Evolutionary conservation across 2,888 invertebrate genomes (phyloP), one percentile per base, ranked within the genome.

Genomic region (Limenitis camilla): DNA sequence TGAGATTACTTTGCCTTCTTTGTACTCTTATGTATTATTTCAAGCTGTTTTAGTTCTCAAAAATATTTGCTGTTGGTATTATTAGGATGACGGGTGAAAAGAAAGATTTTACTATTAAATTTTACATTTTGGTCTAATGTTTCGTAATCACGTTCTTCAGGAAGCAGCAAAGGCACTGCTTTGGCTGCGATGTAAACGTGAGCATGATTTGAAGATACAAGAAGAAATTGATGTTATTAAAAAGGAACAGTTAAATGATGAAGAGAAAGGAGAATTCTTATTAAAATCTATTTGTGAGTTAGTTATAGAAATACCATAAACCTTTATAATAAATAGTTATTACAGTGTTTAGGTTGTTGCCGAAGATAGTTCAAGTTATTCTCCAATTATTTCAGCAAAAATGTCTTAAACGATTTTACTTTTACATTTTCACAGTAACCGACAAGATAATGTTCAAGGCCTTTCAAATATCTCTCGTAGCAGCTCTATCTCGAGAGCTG

Each of bases 161-260:
- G 76, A 77, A 68, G 84, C 82, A 2, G 59, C 60, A 0, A 66
- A 70, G 32, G 76, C 74, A 0, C 46, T 83, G 11, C 74, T 79
- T 0, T 85, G 84, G 84, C 72, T 85, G 0, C 70, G 81, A 31
- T 82, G 82, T 54, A 69, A 76, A 44, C 61, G 61, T 2, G 73
- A 74, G 56, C 64, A 66, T 4, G 79, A 82, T 31, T 31, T 43
- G 5, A 45, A 48, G 19, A 44, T 63, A 5, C 53, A 71, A 8
- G 61, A 65, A 5, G 84, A 81, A 55, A 42, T 84, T 1, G 68
- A 76, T 6, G 59, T 60, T 3, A 69, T 83, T 5, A 72, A 64
- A 33, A 71, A 68, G 10, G 81, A 83, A 58, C 77, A 81, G 48
- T 65, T 64, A 5, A 72, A 74, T 31, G 84, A 85, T 19, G 74